Percentiles rank a stretch among this genome's conserved stretches.
Evolutionary conservation across 2,797 vertebrate species (phyloP).

Genomic region (Sylvilagus floridanus): DNA sequence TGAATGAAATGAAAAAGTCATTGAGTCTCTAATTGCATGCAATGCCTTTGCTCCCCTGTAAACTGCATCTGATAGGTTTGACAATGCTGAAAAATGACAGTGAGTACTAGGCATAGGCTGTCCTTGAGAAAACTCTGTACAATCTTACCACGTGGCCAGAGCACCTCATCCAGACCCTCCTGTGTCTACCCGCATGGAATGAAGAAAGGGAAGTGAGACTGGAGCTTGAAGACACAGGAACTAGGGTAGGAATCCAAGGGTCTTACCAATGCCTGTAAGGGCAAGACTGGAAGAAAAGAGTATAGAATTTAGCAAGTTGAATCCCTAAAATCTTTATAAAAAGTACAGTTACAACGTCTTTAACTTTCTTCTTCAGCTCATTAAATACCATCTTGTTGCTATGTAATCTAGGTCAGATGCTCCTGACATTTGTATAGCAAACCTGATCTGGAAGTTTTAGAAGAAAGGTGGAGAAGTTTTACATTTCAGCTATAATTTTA

Average conservation of each 20-base stretch:
- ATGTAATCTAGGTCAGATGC: not conserved
- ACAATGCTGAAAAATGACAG: constrained; percentile 22
- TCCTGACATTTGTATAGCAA: constrained; percentile 31
- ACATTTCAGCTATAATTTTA: not conserved
- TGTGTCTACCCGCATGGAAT: not conserved
- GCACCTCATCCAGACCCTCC: not conserved
- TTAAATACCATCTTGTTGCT: not conserved
- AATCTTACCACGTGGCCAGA: not conserved
- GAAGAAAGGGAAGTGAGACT: not conserved
- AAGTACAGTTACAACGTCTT: not conserved
- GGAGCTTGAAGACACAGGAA: constrained; percentile 25
- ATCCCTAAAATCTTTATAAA: not conserved
- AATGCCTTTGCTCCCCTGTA: not conserved
- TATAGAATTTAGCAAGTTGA: not conserved
- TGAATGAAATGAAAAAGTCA: constrained; percentile 65
- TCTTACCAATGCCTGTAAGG: not conserved
- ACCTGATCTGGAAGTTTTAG: constrained; percentile 18
- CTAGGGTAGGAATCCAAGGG: not conserved
- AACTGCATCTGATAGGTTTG: not conserved
- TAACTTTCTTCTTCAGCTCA: not conserved
- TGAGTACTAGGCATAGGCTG: not conserved
- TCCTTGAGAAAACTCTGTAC: constrained; percentile 41
- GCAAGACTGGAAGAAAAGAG: not conserved
- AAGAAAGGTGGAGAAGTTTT: constrained; percentile 2
- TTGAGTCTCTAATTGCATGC: constrained; percentile 59